Evolutionary conservation across 2,888 invertebrate species (phyloP).

Genomic region (Cryptophagus acutangulus): DNA sequence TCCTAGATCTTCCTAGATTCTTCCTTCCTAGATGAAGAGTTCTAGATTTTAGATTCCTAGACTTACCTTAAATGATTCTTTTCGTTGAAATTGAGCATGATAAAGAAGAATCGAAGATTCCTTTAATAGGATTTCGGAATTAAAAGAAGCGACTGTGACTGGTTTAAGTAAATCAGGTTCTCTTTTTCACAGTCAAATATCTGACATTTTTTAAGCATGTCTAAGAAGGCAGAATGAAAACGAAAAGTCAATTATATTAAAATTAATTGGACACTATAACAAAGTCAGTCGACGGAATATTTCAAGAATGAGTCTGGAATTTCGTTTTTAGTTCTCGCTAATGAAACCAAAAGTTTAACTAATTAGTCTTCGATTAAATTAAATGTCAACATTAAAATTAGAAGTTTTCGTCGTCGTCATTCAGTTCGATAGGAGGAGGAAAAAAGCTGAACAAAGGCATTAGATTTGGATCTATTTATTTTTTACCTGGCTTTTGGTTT

Average conservation of each 20-base stretch:
- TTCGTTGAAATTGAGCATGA: too few relatives aligned
- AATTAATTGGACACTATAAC: conserved; percentile 42
- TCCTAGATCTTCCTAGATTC: too few relatives aligned
- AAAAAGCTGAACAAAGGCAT: too few relatives aligned
- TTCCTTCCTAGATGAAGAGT: neutral
- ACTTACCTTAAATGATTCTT: too few relatives aligned
- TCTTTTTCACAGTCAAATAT: conserved; percentile 17
- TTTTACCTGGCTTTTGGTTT: too few relatives aligned
- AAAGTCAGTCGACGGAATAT: conserved; percentile 31
- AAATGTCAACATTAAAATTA: too few relatives aligned
- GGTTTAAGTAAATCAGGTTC: conserved; percentile 4
- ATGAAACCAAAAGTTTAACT: conserved; percentile 7
- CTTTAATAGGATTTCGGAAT: neutral
- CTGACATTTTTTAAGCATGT: conserved; percentile 23
- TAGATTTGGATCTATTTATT: too few relatives aligned
- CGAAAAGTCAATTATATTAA: conserved; percentile 43
- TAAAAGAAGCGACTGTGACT: neutral
- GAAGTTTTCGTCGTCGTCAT: too few relatives aligned
- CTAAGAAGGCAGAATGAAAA: conserved; percentile 24
- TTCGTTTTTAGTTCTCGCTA: neutral
- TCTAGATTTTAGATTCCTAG: too few relatives aligned
- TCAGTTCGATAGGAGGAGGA: too few relatives aligned
- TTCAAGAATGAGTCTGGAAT: conserved; percentile 28
- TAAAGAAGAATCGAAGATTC: too few relatives aligned
- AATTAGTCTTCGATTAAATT: conserved; percentile 2